Conservation (phyloP, 2,888 invertebrate genomes). For the Macaria liturata region DNA sequence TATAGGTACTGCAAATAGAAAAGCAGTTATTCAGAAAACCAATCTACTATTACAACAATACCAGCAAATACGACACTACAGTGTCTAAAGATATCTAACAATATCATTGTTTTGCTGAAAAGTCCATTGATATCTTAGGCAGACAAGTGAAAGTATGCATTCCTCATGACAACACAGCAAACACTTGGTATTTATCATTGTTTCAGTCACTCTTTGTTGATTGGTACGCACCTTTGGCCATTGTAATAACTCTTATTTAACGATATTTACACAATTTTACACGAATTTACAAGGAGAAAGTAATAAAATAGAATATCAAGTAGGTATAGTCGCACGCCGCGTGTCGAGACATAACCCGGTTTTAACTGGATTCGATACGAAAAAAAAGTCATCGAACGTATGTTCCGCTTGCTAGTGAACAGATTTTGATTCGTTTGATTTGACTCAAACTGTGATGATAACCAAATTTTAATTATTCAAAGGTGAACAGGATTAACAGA, state of each 20-base stretch:
- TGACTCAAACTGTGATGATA: conserved; percentile 13
- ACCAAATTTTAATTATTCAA: conserved; percentile 10
- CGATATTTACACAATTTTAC: conserved; percentile 31
- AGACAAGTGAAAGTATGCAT: conserved; percentile 28
- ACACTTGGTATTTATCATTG: background rate
- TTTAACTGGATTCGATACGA: conserved; percentile 71
- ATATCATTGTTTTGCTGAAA: conserved; percentile 2
- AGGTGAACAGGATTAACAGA: background rate
- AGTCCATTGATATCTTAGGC: background rate
- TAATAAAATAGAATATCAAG: conserved; percentile 46
- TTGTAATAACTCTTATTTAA: conserved; percentile 33
- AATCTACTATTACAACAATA: too few relatives aligned
- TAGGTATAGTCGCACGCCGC: conserved; percentile 68
- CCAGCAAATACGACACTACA: conserved; percentile 1
- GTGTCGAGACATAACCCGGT: conserved; percentile 80
- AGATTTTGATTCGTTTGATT: conserved; percentile 25
- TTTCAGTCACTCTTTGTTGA: background rate
- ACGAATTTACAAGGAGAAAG: conserved; percentile 51
- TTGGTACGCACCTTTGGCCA: conserved; percentile 52
- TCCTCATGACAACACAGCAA: conserved; percentile 21
- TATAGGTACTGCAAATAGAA: too few relatives aligned
- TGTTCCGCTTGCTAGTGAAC: conserved; percentile 45
- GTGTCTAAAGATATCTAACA: background rate
- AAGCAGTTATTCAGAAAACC: too few relatives aligned
- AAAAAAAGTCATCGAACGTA: conserved; percentile 69